These are phyloP conservation scores for Clavelina lepadiformis DNA, from an alignment of 23 tunicate genomes.

Conservation along the genomic window DNA sequence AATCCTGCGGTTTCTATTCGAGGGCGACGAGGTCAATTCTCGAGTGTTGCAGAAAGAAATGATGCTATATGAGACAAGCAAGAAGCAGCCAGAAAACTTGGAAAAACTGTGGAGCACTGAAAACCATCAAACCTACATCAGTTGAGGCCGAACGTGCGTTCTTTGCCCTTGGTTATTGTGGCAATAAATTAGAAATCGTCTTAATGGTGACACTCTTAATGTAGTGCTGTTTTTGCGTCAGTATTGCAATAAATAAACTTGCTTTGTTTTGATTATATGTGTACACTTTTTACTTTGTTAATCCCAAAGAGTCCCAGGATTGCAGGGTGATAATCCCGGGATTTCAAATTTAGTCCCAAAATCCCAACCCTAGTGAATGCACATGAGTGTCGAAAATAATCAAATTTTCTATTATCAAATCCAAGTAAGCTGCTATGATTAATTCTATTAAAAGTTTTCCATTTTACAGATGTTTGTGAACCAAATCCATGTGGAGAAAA, in stretches of 20 bases:
- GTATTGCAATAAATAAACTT: conserved; percentile 17
- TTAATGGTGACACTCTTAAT: conserved; percentile 17
- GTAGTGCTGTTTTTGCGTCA: conserved; percentile 18
- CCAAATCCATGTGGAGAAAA: too few relatives aligned
- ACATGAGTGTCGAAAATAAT: too few relatives aligned
- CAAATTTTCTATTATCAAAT: too few relatives aligned
- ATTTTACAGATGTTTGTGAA: too few relatives aligned
- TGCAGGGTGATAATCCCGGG: conserved; percentile 10
- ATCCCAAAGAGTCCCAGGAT: conserved; percentile 17
- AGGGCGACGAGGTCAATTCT: conserved; percentile 14
- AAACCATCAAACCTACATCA: conserved; percentile 25
- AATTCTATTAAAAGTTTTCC: too few relatives aligned
- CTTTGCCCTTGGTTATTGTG: conserved; percentile 13
- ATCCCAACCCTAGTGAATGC: conserved; percentile 9
- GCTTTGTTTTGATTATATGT: conserved; percentile 8
- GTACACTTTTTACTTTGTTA: conserved; percentile 2
- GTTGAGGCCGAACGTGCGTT: conserved; percentile 16
- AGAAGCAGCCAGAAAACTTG: conserved; percentile 7
- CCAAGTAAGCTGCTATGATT: too few relatives aligned
- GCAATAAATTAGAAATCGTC: conserved; percentile 20
- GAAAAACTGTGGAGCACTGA: conserved; percentile 25
- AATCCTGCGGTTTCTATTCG: too few relatives aligned
- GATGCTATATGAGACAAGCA: conserved; percentile 17
- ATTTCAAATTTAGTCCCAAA: conserved; percentile 12
- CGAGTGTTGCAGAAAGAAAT: conserved; percentile 28